Evolutionary conservation across 1,140 invertebrate species (phyloP).

Genomic region (Diorhabda carinulata): DNA sequence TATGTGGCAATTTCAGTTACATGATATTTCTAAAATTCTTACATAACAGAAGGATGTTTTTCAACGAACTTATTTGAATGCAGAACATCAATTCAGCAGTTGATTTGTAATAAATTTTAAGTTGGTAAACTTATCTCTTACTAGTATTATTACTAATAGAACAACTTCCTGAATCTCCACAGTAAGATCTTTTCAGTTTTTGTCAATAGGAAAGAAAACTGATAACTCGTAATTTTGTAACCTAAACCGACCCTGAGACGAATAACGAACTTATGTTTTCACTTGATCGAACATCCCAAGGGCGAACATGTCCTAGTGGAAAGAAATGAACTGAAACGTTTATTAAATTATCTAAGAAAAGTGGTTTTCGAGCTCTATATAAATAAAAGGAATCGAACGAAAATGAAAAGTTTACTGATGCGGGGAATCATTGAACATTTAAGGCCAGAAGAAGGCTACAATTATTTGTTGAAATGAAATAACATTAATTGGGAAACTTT

Average conservation of each 20-base stretch:
- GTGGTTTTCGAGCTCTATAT: not conserved
- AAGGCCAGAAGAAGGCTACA: not conserved
- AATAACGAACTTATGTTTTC: not conserved
- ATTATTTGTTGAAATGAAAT: not conserved
- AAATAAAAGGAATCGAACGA: not conserved
- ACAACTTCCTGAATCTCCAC: too few relatives aligned
- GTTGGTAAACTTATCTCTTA: too few relatives aligned
- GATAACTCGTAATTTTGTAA: not conserved
- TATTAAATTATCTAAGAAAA: not conserved
- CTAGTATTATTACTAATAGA: too few relatives aligned
- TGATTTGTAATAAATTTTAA: too few relatives aligned
- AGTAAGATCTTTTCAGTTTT: too few relatives aligned
- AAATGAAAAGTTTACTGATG: not conserved
- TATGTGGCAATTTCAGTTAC: too few relatives aligned
- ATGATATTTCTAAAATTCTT: too few relatives aligned
- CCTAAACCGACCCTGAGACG: not conserved
- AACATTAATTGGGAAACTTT: too few relatives aligned
- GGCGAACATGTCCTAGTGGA: not conserved
- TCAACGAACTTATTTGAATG: too few relatives aligned
- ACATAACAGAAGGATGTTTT: too few relatives aligned
- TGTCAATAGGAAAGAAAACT: too few relatives aligned
- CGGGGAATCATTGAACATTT: conserved; percentile 2
- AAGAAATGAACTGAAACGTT: not conserved
- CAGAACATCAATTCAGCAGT: too few relatives aligned
- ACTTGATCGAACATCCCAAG: not conserved